A percentile compares a stretch with the other conserved stretches of the same genome.
phyloP scores from a whole-genome alignment of 2,888 invertebrate genomes.

The Paralinhomoeus sp. region DNA sequence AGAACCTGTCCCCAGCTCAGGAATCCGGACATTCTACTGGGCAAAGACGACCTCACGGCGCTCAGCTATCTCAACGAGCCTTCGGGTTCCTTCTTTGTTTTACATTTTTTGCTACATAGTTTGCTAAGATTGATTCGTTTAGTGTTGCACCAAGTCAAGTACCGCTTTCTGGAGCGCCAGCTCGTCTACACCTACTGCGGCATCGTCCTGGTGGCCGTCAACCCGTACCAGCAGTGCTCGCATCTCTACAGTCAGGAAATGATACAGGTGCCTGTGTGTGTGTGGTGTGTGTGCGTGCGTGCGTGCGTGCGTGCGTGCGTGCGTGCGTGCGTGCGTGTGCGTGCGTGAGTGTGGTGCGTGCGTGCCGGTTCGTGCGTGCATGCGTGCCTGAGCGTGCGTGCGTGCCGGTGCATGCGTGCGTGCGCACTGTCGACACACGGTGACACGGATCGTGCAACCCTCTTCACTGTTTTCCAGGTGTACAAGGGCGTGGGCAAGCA shows the following conservation, averaged over 20 bases:
- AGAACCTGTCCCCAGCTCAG: constrained; percentile 38
- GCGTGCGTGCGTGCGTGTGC: too few species aligned
- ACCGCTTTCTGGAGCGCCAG: constrained; percentile 70
- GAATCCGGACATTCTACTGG: constrained; percentile 82
- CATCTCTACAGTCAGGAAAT: constrained; percentile 69
- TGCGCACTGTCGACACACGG: too few species aligned
- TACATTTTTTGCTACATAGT: not conserved
- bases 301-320: too few species aligned
- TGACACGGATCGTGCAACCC: too few species aligned
- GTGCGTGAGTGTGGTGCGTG: too few species aligned
- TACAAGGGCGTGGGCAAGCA: constrained; percentile 19
- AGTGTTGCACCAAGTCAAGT: constrained; percentile 75
- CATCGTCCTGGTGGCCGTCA: constrained; percentile 90
- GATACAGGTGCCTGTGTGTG: constrained; percentile 49
- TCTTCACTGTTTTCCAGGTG: too few species aligned
- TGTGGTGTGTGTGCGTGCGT: not conserved
- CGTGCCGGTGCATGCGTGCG: too few species aligned
- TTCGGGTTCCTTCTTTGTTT: constrained; percentile 26
- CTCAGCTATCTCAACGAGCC: constrained; percentile 93
- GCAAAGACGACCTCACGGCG: constrained; percentile 87
- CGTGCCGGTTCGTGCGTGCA: too few species aligned
- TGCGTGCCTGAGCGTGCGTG: too few species aligned
- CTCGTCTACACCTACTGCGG: constrained; percentile 94
- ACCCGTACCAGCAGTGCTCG: constrained; percentile 56
- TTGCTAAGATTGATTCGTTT: constrained; percentile 14